Percentiles rank a stretch among this genome's conserved stretches.
These are phyloP conservation scores for Callipepla californica DNA, from an alignment of 2,113 vertebrate species.

Conservation along the genomic window DNA sequence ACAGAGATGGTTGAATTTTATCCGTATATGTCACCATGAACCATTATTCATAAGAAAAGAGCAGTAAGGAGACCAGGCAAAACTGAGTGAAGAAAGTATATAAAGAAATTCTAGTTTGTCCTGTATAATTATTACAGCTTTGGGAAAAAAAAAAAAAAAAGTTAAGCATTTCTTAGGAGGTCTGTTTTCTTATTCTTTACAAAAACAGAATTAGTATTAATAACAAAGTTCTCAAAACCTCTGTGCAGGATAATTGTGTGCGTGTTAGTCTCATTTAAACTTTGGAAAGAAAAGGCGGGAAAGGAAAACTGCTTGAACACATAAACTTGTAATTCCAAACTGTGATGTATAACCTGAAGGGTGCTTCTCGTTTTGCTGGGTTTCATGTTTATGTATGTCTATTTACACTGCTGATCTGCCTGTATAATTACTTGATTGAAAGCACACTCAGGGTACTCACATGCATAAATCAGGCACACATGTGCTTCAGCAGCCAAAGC, in stretches of 20 bases:
- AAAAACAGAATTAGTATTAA: neutral
- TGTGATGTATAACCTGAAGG: neutral
- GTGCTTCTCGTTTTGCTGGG: neutral
- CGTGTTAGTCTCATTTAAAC: neutral
- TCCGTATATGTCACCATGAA: neutral
- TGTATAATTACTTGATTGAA: constrained; percentile 52
- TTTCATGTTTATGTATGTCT: neutral
- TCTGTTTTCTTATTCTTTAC: neutral
- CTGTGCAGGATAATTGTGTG: neutral
- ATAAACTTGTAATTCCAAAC: neutral
- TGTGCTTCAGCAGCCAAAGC: constrained; percentile 53
- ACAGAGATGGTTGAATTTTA: neutral
- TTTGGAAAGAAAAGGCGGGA: neutral
- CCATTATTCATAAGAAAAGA: neutral
- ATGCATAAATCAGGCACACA: constrained; percentile 6
- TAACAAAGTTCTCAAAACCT: neutral
- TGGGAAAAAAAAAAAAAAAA: neutral
- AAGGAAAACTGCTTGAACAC: neutral
- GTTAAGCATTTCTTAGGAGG: neutral
- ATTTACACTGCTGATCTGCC: constrained; percentile 36
- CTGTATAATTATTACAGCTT: neutral
- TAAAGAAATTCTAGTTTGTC: neutral
- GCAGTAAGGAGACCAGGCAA: neutral
- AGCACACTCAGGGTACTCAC: neutral
- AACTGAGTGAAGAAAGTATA: neutral